A percentile compares a stretch with the other conserved stretches of the same genome.
Evolutionary conservation across 2,113 vertebrate species (phyloP).

Genomic region (Cyrtonyx montezumae): DNA sequence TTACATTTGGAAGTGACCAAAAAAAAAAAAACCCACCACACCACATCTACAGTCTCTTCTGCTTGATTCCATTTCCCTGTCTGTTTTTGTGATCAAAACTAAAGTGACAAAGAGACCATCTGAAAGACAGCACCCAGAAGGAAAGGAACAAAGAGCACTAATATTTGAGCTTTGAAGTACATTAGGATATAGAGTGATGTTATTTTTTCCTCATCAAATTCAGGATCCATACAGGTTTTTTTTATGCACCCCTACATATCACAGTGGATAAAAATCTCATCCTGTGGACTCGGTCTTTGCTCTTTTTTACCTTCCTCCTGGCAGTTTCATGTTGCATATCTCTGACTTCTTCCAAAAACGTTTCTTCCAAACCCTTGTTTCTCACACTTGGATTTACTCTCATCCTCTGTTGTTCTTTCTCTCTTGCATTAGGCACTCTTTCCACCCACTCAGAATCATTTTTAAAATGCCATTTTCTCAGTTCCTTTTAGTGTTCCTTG

Average conservation of each 20-base stretch:
- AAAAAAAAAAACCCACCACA: too few species aligned
- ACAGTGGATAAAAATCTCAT: background rate
- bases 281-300: background rate
- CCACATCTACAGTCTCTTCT: background rate
- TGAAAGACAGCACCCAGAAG: background rate
- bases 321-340: background rate
- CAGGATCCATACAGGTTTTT: background rate
- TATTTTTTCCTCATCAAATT: background rate
- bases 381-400: background rate
- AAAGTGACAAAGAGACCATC: background rate
- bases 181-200: accelerated
- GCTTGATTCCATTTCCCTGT: background rate
- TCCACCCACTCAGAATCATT: background rate
- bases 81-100: background rate
- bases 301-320: background rate
- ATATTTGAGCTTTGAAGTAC: background rate
- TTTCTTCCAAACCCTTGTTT: background rate
- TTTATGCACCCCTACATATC: background rate
- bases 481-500: background rate
- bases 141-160: background rate
- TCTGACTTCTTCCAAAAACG: background rate
- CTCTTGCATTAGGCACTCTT: background rate
- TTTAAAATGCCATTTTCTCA: background rate
- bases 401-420: background rate
- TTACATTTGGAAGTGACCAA: background rate